phyloP scores from a whole-genome alignment of 2,797 vertebrate species.

The Peromyscus aztecus region DNA sequence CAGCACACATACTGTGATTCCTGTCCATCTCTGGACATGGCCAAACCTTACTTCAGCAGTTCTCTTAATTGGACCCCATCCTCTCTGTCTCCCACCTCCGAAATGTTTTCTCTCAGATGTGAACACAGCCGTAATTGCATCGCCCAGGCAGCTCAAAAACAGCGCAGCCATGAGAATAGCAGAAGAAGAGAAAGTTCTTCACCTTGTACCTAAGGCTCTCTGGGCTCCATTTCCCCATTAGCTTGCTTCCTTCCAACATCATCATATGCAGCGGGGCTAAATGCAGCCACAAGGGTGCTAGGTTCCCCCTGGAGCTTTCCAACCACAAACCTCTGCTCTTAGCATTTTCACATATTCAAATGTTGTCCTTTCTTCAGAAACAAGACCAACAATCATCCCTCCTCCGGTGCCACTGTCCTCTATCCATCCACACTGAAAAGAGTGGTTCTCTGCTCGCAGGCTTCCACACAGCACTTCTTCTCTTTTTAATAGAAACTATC shows the following conservation, averaged over 20 bases:
- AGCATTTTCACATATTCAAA: not conserved
- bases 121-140: slow-evolving; percentile 17
- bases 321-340: not conserved
- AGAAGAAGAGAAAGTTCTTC: not conserved
- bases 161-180: not conserved
- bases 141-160: not conserved
- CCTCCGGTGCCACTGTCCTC: not conserved
- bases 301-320: not conserved
- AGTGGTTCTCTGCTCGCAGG: not conserved
- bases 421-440: not conserved
- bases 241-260: not conserved
- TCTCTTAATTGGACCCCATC: not conserved
- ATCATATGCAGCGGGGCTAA: not conserved
- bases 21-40: not conserved
- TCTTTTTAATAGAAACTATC: not conserved
- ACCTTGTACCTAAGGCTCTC: not conserved
- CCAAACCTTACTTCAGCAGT: not conserved
- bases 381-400: not conserved
- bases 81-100: not conserved
- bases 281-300: not conserved
- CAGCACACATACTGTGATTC: no score
- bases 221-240: not conserved
- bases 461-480: not conserved
- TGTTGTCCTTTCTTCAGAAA: not conserved
- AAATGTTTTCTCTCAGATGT: not conserved